Base-by-base conservation (phyloP, 2,113 vertebrate species). In the Galbula dea region DNA sequence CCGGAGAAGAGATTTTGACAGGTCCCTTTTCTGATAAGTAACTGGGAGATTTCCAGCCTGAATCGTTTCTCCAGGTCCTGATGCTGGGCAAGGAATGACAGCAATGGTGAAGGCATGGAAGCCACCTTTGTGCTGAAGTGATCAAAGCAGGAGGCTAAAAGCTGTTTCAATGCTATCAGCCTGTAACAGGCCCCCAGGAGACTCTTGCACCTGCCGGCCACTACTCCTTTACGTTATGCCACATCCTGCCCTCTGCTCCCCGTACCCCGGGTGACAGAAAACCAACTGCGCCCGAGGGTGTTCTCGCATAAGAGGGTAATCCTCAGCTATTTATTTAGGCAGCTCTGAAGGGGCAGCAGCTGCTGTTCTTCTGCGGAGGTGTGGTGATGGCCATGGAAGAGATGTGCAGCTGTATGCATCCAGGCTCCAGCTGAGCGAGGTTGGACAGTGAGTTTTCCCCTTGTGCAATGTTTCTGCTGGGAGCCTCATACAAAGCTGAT, bases 141-240 rank as follows among this genome's bases (percentile, higher is more conserved):
- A 54, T 73, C 20, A 3, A 91, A 69, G 49, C 45, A 0, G 49
- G 27, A 49, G 45, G 12, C 79, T 54, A 59, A 62, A 6, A 36
- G 34, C 71, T 14, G 45, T 1, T 7, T 92, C 83, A 93, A 79
- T 85, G 84, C 94, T 92, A 92, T 94, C 95, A 93, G 86, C 52
- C 54, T 0, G 2, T 5, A 20, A 3, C 93, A 94, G 92, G 12
- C 55, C 65, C 83, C 80, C 9, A 0, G 0, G 17, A 63, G 77
- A 29, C 62, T 19, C 73, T 86, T 12, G 96, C 95, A 93, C 83
- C 92, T 93, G 94, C 86, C 0, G 3, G 76, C 30, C 6, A 1
- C 12, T 2, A 0, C 45, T 82, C 36, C 84, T 59, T 85, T 89
- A 11, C 74, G 66, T 2, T 0, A 3, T 21, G 77, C 93, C 3